These are phyloP conservation scores for Neosalanx taihuensis DNA, from an alignment of 2,797 vertebrate genomes.

Conservation along the genomic window DNA sequence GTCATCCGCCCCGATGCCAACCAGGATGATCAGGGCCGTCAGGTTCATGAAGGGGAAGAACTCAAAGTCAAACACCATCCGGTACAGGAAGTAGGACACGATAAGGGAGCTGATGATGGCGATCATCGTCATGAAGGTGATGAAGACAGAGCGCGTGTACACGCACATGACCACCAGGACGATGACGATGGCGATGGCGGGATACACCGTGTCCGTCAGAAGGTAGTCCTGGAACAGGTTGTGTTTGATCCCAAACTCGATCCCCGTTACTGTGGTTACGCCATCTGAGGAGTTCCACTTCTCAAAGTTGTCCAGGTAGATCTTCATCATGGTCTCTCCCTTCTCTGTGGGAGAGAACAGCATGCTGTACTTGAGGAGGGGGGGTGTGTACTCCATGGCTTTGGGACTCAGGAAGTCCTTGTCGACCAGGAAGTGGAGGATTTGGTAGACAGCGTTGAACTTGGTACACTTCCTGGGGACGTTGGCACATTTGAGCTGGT, in stretches of 20 bases:
- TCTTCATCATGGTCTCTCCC: conserved; percentile 96
- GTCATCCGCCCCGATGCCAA: conserved; percentile 94
- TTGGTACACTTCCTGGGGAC: conserved; percentile 96
- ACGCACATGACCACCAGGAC: conserved; percentile 95
- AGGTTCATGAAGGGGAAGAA: conserved; percentile 99
- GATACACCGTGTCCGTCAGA: conserved; percentile 95
- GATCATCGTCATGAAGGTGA: conserved; percentile 98
- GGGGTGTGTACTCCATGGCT: conserved; percentile 69
- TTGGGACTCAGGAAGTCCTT: conserved; percentile 93
- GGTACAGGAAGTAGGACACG: conserved; percentile 95
- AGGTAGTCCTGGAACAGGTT: conserved; percentile 97
- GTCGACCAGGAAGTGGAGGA: conserved; percentile 96
- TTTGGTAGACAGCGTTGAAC: conserved; percentile 97
- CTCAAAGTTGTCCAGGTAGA: conserved; percentile 96
- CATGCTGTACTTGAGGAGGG: conserved; percentile 91
- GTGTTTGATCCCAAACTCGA: conserved; percentile 98
- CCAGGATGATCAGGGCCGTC: conserved; percentile 93
- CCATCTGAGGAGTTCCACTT: conserved; percentile 95
- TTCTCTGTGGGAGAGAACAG: conserved; percentile 96
- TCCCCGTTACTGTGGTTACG: conserved; percentile 86
- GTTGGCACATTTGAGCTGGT: conserved; percentile 89
- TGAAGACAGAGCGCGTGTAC: conserved; percentile 93
- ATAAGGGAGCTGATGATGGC: conserved; percentile 97
- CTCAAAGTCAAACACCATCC: conserved; percentile 94
- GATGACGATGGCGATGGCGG: conserved; percentile 92